Base-by-base conservation (phyloP, 2,888 invertebrate species). In the Machimus atricapillus region DNA sequence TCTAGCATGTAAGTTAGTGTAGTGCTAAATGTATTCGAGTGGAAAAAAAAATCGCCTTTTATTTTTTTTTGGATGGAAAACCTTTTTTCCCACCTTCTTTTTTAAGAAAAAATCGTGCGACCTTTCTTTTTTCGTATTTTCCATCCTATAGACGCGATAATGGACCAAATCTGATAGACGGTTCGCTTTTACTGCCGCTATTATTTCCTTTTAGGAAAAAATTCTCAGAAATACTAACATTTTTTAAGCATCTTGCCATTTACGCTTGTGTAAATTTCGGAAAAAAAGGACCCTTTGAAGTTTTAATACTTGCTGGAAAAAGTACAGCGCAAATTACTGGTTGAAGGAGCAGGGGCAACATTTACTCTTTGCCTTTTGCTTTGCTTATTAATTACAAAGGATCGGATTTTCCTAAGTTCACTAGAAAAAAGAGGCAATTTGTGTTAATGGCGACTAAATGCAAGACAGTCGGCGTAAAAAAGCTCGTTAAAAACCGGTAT, bases 91-190 rank as follows among this genome's bases (percentile, higher is more conserved):
- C 37, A 37, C 37, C 76, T 76, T 16, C 9, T 14, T 31, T 76
- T 37, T n/a, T 7, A 7, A 12, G 19, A 81, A 81, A 81, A 81
- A 81, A 81, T 52, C 52, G 34, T 46, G 9, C 56, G 81, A 81
- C 81, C 46, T 81, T 81, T 78, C 19, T 81, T 78, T 40, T 81
- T 81, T 31, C 52, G n/a, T 79, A 27, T 31, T 81, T 81, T 56
- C 78, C 31, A n/a, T 27, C 52, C 56, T 81, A 31, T 81, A 52
- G 34, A 19, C 8, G 56, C 46, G 23, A 52, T 81, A 46, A 56
- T 52, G 66, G 66, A 81, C 52, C 52, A 81, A 46, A 81, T 81
- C 81, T 66, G 66, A 66, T 66, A 66, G 66, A 66, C 66, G 27
- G 66, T 23, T 66, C 66, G 23, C 66, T 66, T 66, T 66, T 66